Evolutionary conservation across 1,140 invertebrate genomes (phyloP), one percentile per base, ranked within the genome.

Genomic region (Camponotus floridanus): DNA sequence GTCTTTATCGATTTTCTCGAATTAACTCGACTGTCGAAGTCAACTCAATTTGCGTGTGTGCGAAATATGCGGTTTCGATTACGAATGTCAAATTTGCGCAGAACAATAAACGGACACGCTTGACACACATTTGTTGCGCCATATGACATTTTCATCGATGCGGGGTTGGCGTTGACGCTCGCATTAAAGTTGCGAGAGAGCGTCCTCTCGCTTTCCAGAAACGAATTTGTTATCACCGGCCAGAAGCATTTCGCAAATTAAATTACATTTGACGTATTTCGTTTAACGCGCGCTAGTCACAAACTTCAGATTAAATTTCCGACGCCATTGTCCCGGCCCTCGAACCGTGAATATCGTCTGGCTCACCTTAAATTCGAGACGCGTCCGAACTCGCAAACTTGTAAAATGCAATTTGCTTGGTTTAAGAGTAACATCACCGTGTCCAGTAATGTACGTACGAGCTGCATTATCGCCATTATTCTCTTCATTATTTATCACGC

Each of bases 251-350:
- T 73, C 26, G 42, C 67, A 74, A 83, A 83, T 83, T 73, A 83
- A 83, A 83, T 81, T 73, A 73, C 79, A 73, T 83, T 83, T 73
- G 79, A 83, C 79, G 68, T 74, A 74, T 83, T 83, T 83, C 68
- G 79, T 83, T 83, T 73, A 74, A 74, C 68, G 79, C 79, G 68
- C 79, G 68, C 18, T 61, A 62, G 64, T 81, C 79, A 73, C 79
- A 48, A 80, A 83, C 79, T 83, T 83, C 39, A 33, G 68, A 83
- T 83, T 83, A 73, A 83, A 83, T 83, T 83, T 83, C 68, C 79
- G 79, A 26, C 39, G 79, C 68, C 68, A 83, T 83, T 83, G 68
- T 74, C 55, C 48, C 39, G 79, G 31, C n/a, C 42, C 55, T 74
- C 79, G 68, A 73, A 61, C 51, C 59, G 68, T 83, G 68, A 83